Conservation (phyloP, 2,797 vertebrate species). For the Myoxocephalus aenaeus region DNA sequence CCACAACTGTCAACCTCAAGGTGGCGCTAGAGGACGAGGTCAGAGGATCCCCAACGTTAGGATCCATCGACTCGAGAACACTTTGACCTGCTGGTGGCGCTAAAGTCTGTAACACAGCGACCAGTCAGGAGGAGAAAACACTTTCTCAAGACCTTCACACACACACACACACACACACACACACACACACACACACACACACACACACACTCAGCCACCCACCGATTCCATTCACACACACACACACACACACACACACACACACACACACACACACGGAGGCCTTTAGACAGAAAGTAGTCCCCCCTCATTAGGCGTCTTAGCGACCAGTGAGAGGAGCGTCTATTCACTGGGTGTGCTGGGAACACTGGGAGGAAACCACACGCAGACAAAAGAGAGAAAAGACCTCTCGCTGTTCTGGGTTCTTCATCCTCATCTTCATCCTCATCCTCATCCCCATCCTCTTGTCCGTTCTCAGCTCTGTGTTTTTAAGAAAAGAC, state of each 20-base stretch:
- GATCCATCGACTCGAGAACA: neutral
- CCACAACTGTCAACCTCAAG: too few relatives aligned
- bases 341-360: constrained; percentile 63
- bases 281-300: constrained; percentile 46
- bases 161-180: constrained; percentile 13
- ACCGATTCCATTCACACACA: too few relatives aligned
- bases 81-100: too few relatives aligned
- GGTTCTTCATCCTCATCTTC: neutral
- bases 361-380: constrained; percentile 70
- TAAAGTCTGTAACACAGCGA: neutral
- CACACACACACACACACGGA: constrained; percentile 15
- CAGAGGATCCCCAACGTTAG: too few relatives aligned
- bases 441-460: constrained; percentile 19
- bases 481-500: constrained; percentile 29
- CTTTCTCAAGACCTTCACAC: neutral
- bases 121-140: neutral
- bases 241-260: constrained; percentile 18
- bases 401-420: constrained; percentile 29
- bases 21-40: too few relatives aligned
- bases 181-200: constrained; percentile 20
- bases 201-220: constrained; percentile 19
- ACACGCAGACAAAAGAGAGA: constrained; percentile 45
- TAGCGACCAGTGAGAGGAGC: constrained; percentile 50
- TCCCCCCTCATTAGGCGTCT: constrained; percentile 74
- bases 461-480: neutral